Percentiles rank a stretch among this genome's conserved stretches.
Conservation (phyloP, 2,113 vertebrate species). For the Geococcyx californianus region DNA sequence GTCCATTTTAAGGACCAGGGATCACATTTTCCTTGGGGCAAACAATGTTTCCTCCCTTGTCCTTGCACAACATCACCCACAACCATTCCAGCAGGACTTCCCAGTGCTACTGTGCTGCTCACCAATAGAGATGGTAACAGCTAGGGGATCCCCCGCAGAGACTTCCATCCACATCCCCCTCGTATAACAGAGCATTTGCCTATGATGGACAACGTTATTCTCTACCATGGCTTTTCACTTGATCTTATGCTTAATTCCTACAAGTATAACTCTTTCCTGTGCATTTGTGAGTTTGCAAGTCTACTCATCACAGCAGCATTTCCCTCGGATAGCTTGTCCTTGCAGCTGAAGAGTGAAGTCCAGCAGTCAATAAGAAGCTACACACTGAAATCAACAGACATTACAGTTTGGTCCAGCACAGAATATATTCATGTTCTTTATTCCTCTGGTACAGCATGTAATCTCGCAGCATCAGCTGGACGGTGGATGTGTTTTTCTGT, state of each 20-base stretch:
- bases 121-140: background rate
- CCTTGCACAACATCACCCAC: background rate
- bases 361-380: background rate
- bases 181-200: background rate
- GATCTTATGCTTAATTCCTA: background rate
- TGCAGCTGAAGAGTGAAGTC: fast-evolving
- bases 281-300: background rate
- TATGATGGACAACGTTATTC: background rate
- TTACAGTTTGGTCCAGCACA: background rate
- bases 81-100: background rate
- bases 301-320: background rate
- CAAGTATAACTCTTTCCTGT: background rate
- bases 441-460: background rate
- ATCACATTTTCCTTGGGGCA: fast-evolving
- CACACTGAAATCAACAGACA: background rate
- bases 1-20: background rate
- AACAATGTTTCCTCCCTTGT: background rate
- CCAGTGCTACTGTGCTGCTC: background rate
- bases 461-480: background rate
- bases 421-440: background rate
- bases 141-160: background rate
- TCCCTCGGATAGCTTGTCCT: background rate
- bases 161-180: background rate
- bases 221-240: background rate
- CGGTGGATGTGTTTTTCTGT: background rate